Evolutionary conservation across 1,140 invertebrate genomes (phyloP), one percentile per base, ranked within the genome.

Genomic region (Limonius californicus): DNA sequence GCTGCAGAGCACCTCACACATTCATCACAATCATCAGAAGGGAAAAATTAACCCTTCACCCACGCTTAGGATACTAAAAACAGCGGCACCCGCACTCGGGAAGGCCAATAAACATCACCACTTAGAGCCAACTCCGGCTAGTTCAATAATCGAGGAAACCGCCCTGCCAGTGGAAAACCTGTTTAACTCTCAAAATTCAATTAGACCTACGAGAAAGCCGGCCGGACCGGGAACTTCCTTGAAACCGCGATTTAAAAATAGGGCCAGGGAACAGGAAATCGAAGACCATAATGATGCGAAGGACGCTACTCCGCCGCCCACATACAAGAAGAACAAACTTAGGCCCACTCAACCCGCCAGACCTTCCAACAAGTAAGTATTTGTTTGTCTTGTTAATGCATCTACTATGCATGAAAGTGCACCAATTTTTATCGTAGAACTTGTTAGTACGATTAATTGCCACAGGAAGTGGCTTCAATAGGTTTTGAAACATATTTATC

Each of bases 11-110:
- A 75, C 71, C 9, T 76, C 76, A n/a, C 72, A 70, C 16, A 69
- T 76, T 21, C 61, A 68, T 35, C 59, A 63, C 7, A 59, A 67
- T 35, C 76, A 75, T 6, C 74, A 74, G 58, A 80, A 79, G 72
- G 74, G 69, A 0, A 87, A 87, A 77, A 87, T 88, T 62, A 79
- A 81, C 39, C 86, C 87, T 0, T 83, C 80, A n/a, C 83, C 80
- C 18, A 80, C 84, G 0, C 80, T 87, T 43, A 81, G 85, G 69
- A 89, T 90, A 55, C 66, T 89, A 27, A 90, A 89, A 79, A 90
- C 88, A 0, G 85, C 85, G 1, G 86, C 86, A 54, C 87, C 87
- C 0, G 76, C 80, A n/a, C 77, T 84, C 59, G 76, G 77, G 77
- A 59, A 83, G 79, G 63, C 76, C 74, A 71, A 75, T 75, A 65